Base-by-base conservation (phyloP, 1,140 invertebrate genomes). In the Drosophila fuyamai region DNA sequence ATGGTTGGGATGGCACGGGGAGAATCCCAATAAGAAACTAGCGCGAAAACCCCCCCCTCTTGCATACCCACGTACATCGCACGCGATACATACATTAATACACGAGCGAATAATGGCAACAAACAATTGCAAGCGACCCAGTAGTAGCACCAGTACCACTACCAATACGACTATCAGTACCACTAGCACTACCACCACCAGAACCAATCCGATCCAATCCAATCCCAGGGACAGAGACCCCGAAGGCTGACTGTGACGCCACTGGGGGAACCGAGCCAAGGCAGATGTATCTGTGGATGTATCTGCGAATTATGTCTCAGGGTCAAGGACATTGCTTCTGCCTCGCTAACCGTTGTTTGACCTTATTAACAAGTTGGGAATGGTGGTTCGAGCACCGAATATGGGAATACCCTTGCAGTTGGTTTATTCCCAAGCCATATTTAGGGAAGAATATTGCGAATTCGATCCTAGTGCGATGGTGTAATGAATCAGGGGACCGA, bases 231-330 rank as follows among this genome's bases (percentile, higher is more conserved):
- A 63, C 46, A 47, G 38, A 68, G 61, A 32, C 55, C 50, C 53
- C 57, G 82, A 86, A 86, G 83, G 83, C 76, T 89, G 60, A 74
- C 67, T 79, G 84, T 86, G 83, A 86, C 83, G 83, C 79, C 76
- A 82, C 58, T 70, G 71, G 47, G 47, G 68, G 71, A 76, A 66
- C 46, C 43, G 73, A 79, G 60, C 72, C 71, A 79, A 62, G 62
- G 44, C 50, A 59, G 43, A 55, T 47, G 48, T 61, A 16, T 54
- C 18, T 54, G 46, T 50, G 54, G 56, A 29, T 75, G 40, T 66
- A 59, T 53, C 32, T 62, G 55, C 38, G 41, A 73, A 62, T 63
- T 65, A 36, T 75, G 59, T 75, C 48, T 76, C 74, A 77, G 74
- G 74, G 74, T 77, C 74, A 77, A 77, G 74, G 74, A 60, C 74